Evolutionary conservation across 2,888 invertebrate species (phyloP), one percentile per base, ranked within the genome.

Genomic region (Teleiodes luculella): DNA sequence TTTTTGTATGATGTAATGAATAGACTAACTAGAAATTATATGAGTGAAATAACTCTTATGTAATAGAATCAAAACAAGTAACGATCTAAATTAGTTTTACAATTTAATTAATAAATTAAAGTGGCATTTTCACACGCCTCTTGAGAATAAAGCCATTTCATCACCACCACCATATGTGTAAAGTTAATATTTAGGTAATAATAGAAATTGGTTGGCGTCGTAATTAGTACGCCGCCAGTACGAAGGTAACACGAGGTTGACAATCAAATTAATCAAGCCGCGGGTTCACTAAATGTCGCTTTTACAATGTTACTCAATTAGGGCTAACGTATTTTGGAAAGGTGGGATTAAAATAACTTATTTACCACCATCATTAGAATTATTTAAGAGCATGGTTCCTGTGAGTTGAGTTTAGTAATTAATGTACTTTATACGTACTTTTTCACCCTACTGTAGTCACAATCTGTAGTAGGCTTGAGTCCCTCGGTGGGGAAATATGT

Each of bases 231-330:
- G 37, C 6, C n/a, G 37, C 28, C 13, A 37, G 24, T 51, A 39
- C 33, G n/a, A 37, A 43, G 46, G 47, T 52, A 39, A 48, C 48
- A 37, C 39, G 53, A 43, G 10, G 37, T 14, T 35, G 35, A 39
- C 51, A 52, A 54, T 57, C 52, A 55, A 53, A 57, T 59, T 59
- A 59, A 59, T 57, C 53, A 55, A 57, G 52, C 28, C 35, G 37
- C n/a, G 35, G 47, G 43, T 33, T 53, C 52, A 36, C 54, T 54
- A 11, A 48, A 6, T 52, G 53, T 51, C 47, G 49, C 13, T 47
- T 33, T 41, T 49, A 48, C 39, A 52, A 52, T 45, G 48, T 36
- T 35, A 31, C 43, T 53, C 52, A 55, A 53, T 57, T 57, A 55
- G 18, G 18, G 18, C 18, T 24, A 24, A 24, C 24, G 24, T 24